These are phyloP conservation scores for Paracentrotus lividus DNA, from an alignment of 53 echinoderm and acorn worm species.

Conservation along the genomic window DNA sequence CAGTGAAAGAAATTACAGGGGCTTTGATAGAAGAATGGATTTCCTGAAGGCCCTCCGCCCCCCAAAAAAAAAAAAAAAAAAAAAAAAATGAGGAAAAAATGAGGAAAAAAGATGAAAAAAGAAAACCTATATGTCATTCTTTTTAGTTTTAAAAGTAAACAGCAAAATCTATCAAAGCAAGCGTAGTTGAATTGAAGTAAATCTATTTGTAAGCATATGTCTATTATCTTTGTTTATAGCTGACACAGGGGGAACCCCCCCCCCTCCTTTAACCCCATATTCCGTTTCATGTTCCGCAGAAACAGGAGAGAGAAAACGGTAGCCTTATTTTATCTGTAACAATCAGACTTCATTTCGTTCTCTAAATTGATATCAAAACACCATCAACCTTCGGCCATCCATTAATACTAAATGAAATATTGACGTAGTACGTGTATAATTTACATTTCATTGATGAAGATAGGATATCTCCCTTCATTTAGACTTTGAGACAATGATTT, in stretches of 20 bases:
- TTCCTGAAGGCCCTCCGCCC: background rate
- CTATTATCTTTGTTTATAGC: too few relatives aligned
- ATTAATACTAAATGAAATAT: background rate
- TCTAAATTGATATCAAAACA: background rate
- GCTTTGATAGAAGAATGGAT: too few relatives aligned
- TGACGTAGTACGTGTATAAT: background rate
- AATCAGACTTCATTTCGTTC: background rate
- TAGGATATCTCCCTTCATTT: background rate
- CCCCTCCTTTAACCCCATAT: too few relatives aligned
- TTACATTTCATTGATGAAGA: background rate
- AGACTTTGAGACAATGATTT: background rate
- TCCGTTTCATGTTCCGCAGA: too few relatives aligned
- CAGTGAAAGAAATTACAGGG: too few relatives aligned
- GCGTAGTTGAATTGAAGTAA: too few relatives aligned
- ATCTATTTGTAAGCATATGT: too few relatives aligned
- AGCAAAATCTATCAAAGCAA: too few relatives aligned
- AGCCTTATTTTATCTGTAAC: slow-evolving; percentile 2
- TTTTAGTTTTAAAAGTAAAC: too few relatives aligned
- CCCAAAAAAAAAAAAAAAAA: background rate
- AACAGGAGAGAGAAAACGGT: too few relatives aligned
- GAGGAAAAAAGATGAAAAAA: background rate
- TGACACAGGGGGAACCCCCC: too few relatives aligned
- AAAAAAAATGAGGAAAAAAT: background rate
- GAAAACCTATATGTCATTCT: background rate
- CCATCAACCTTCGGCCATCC: background rate